Evolutionary conservation across 2,888 invertebrate genomes (phyloP), one percentile per base, ranked within the genome.

Genomic region (Allophyes oxyacanthae): DNA sequence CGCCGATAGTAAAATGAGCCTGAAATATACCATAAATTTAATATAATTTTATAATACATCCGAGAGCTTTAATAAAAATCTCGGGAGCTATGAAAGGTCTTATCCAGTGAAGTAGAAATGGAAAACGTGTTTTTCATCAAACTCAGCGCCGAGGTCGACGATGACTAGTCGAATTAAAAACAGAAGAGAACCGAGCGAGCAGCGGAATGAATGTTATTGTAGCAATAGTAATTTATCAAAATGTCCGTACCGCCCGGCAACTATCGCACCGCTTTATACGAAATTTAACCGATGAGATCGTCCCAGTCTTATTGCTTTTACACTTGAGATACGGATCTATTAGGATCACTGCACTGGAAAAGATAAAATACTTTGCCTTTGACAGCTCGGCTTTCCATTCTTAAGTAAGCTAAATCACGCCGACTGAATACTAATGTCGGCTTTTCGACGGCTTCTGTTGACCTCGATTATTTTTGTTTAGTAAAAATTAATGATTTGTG

Each of bases 201-300:
- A 78, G 78, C 72, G 79, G 78, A 88, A 88, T 82, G 78, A 87
- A 87, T 87, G 87, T 86, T 89, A 90, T 90, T 90, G 87, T 88
- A 81, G 78, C 82, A 78, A 84, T 83, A 83, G 87, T 86, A 87
- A 91, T 92, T 91, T 90, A 91, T 92, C 91, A 92, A 91, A 90
- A 88, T 76, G 89, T 30, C 41, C 41, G 59, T 48, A 57, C 63
- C 62, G 72, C 71, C 65, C 54, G 70, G 72, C 67, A 77, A 79
- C 81, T 78, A 82, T 78, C 74, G 77, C 60, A 67, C 74, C 70
- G 75, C 60, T 77, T 76, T 77, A 75, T 79, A 68, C 43, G 42
- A 74, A 72, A 63, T 81, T 86, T 83, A 82, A 82, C 82, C 81
- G 78, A 86, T 79, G 79, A 85, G 78, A 84, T 77, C 75, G 30